Percentiles rank a stretch among this genome's conserved stretches.
These are phyloP conservation scores for Athrips mouffetella DNA, from an alignment of 2,888 invertebrate species.

Conservation along the genomic window DNA sequence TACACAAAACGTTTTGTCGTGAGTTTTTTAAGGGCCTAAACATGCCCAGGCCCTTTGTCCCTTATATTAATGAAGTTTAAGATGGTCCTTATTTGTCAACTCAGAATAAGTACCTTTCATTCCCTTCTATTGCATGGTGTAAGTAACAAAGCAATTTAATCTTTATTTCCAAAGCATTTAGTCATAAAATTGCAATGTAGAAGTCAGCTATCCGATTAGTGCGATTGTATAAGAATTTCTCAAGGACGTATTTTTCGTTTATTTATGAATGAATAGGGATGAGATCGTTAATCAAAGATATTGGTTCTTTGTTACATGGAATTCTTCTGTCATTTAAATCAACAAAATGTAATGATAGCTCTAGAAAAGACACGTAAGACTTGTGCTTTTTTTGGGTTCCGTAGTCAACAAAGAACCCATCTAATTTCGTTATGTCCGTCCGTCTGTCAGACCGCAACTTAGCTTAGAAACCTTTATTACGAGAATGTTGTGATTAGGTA, in stretches of 20 bases:
- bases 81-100: conserved; percentile 39
- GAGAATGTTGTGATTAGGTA: too few species aligned
- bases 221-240: conserved; percentile 11
- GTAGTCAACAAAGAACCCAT: too few species aligned
- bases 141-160: not conserved
- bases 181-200: not conserved
- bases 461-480: too few species aligned
- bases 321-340: too few species aligned
- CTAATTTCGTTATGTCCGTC: too few species aligned
- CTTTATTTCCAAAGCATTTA: conserved; percentile 1
- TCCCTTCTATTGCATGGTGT: conserved; percentile 3
- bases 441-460: too few species aligned
- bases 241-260: conserved; percentile 11
- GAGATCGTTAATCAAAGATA: conserved; percentile 1
- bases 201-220: conserved; percentile 14
- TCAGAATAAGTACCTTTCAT: conserved; percentile 21
- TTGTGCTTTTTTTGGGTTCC: too few species aligned
- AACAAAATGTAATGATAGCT: too few species aligned
- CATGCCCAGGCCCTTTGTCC: conserved; percentile 42
- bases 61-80: conserved; percentile 48
- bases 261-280: not conserved
- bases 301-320: not conserved
- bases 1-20: conserved; percentile 47
- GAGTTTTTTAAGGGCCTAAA: conserved; percentile 38
- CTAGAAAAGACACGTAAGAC: too few species aligned